Percentiles rank a stretch among this genome's conserved stretches.
phyloP scores from a whole-genome alignment of 2,888 invertebrate genomes.

The Diaperis boleti region DNA sequence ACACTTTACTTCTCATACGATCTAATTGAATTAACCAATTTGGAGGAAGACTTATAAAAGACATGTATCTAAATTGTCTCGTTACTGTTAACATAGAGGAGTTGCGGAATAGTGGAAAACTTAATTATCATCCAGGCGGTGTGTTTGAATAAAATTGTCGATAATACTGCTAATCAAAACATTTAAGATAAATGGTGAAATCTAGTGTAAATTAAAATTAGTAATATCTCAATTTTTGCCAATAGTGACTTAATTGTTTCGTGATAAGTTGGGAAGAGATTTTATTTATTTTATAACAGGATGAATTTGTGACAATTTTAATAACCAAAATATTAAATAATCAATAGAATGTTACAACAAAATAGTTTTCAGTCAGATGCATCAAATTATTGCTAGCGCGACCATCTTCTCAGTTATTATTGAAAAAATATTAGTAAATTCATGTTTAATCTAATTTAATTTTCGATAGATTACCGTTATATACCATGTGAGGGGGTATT shows the following conservation, averaged over 20 bases:
- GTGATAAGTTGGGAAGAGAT: no score
- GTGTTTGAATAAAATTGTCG: no score
- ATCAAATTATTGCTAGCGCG: conserved; percentile 28
- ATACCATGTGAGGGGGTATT: conserved; percentile 6
- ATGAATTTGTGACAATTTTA: conserved; percentile 32
- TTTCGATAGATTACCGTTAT: conserved; percentile 13
- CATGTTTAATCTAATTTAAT: conserved; percentile 9
- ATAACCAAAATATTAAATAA: conserved; percentile 33
- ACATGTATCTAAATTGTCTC: not conserved
- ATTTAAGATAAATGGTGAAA: no score
- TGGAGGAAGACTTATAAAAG: conserved; percentile 17
- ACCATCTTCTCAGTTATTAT: conserved; percentile 13
- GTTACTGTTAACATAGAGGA: not conserved
- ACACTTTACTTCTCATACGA: conserved; percentile 35
- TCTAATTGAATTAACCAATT: conserved; percentile 32
- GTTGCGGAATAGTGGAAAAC: not conserved
- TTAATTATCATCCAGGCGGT: no score
- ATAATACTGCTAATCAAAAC: no score
- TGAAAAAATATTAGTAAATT: conserved; percentile 10
- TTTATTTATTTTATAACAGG: conserved; percentile 22
- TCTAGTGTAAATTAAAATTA: no score
- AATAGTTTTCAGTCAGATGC: conserved; percentile 24
- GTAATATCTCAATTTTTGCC: no score
- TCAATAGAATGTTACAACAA: conserved; percentile 18
- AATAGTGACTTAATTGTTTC: no score